These are phyloP conservation scores for Psilanteris sp. DNA, from an alignment of 1,140 invertebrate species.

Conservation along the genomic window DNA sequence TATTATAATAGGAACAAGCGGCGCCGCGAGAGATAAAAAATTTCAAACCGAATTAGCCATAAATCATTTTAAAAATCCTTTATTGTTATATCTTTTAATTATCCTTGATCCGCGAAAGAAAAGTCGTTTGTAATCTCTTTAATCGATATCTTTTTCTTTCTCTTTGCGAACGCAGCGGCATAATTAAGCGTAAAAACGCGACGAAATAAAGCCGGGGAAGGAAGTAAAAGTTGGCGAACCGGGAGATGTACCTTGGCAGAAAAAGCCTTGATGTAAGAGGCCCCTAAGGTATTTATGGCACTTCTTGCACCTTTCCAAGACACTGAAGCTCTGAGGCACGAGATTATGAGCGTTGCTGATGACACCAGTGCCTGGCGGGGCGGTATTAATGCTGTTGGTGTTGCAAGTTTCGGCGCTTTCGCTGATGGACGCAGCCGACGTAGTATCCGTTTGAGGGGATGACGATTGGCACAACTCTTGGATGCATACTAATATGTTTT, in stretches of 20 bases:
- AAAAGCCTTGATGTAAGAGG: slow-evolving; percentile 86
- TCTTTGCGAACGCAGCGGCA: background rate
- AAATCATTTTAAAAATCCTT: slow-evolving; percentile 10
- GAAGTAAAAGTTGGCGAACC: slow-evolving; percentile 11
- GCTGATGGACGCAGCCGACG: slow-evolving; percentile 42
- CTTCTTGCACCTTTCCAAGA: slow-evolving; percentile 86
- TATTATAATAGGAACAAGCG: too few species aligned
- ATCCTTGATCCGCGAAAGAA: background rate
- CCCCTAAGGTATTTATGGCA: slow-evolving; percentile 88
- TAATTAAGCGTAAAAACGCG: slow-evolving; percentile 23
- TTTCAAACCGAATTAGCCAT: background rate
- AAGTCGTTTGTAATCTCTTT: slow-evolving; percentile 4
- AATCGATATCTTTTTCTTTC: slow-evolving; percentile 21
- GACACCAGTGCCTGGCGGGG: slow-evolving; percentile 38
- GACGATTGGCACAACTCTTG: slow-evolving; percentile 84
- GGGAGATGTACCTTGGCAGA: slow-evolving; percentile 84
- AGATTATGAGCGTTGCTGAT: slow-evolving; percentile 78
- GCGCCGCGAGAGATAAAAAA: too few species aligned
- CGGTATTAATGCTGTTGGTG: slow-evolving; percentile 41
- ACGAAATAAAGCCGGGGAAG: slow-evolving; percentile 8
- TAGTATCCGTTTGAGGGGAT: slow-evolving; percentile 56
- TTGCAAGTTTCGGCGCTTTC: slow-evolving; percentile 55
- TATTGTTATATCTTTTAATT: slow-evolving; percentile 1
- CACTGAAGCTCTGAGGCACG: slow-evolving; percentile 85
- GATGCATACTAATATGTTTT: slow-evolving; percentile 85